Evolutionary conservation across 2,888 invertebrate species (phyloP).

Genomic region (Heliconius charithonia): DNA sequence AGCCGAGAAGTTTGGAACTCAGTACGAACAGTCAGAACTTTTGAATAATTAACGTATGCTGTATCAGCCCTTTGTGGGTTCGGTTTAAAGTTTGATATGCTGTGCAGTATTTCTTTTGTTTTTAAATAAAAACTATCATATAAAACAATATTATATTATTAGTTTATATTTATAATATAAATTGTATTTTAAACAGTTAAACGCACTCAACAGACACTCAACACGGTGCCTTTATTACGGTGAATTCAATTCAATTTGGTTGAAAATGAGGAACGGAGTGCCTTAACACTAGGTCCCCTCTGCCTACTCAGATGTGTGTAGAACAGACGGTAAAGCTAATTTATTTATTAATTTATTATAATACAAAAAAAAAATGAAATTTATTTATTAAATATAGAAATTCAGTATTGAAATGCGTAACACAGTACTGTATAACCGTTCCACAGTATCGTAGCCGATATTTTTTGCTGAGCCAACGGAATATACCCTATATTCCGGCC

Average conservation of each 20-base stretch:
- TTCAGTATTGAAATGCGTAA: conserved; percentile 28
- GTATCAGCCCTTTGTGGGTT: background rate
- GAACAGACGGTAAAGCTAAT: too few species aligned
- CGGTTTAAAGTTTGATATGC: background rate
- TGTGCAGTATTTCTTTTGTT: background rate
- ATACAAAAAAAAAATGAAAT: background rate
- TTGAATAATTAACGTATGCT: conserved; percentile 6
- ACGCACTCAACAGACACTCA: too few species aligned
- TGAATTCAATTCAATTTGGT: too few species aligned
- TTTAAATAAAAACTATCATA: background rate
- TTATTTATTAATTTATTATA: background rate
- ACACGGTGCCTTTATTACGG: too few species aligned
- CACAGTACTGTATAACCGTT: conserved; percentile 39
- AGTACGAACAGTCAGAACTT: background rate
- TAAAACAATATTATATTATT: background rate
- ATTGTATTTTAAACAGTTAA: too few species aligned
- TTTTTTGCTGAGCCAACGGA: conserved; percentile 48
- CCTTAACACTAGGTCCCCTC: too few species aligned
- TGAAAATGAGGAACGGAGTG: too few species aligned
- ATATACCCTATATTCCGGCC: conserved; percentile 46
- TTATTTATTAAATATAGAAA: background rate
- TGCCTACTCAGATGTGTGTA: too few species aligned
- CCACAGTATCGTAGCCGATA: conserved; percentile 28
- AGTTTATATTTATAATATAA: too few species aligned
- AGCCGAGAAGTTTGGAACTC: background rate